These are phyloP conservation scores for Donacobius atricapilla DNA, from an alignment of 2,113 vertebrate genomes.

Conservation along the genomic window DNA sequence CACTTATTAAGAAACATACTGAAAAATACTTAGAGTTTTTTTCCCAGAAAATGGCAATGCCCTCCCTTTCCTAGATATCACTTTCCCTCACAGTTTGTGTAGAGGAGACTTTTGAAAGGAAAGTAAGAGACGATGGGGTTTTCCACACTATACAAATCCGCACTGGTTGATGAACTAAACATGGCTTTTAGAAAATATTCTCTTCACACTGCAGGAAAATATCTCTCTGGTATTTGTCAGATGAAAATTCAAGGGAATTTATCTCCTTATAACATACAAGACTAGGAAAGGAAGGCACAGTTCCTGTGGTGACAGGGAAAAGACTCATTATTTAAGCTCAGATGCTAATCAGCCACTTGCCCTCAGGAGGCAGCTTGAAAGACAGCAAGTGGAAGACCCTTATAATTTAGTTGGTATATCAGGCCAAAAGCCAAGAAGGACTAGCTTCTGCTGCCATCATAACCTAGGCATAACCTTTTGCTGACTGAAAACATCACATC, in stretches of 20 bases:
- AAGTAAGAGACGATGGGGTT: neutral
- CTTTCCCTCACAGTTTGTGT: neutral
- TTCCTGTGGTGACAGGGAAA: neutral
- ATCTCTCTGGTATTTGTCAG: neutral
- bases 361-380: neutral
- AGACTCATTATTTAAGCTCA: neutral
- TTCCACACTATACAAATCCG: neutral
- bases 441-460: neutral
- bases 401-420: neutral
- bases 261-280: neutral
- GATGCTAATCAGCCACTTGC: neutral
- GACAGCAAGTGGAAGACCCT: neutral
- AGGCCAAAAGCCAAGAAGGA: neutral
- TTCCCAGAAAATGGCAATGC: neutral
- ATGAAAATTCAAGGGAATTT: neutral
- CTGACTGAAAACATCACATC: neutral
- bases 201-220: neutral
- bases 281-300: neutral
- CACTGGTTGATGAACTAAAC: neutral
- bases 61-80: neutral
- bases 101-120: neutral
- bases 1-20: neutral
- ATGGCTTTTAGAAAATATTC: neutral
- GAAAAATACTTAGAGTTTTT: neutral
- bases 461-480: neutral